Percentiles rank a stretch among this genome's conserved stretches.
phyloP scores from a whole-genome alignment of 2,797 vertebrate species.

The Phrynocephalus forsythii region DNA sequence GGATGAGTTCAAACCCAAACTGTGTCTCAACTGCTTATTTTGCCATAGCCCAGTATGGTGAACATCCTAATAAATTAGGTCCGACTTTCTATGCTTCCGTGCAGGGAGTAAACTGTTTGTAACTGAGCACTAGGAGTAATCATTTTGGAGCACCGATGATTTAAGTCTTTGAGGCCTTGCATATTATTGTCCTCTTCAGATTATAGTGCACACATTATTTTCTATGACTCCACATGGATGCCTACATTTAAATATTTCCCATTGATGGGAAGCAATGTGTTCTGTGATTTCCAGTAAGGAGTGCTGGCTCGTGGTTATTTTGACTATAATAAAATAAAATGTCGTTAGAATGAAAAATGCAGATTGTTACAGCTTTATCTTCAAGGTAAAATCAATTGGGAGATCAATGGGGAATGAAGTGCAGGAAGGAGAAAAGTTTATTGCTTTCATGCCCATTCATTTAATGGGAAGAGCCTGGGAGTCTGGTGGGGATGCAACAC shows the following conservation, averaged over 20 bases:
- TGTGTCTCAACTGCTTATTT: too few relatives aligned
- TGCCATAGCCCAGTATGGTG: not conserved
- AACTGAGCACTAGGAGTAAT: slow-evolving; percentile 46
- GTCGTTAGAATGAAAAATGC: too few relatives aligned
- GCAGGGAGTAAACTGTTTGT: slow-evolving; percentile 41
- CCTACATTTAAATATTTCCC: slow-evolving; percentile 22
- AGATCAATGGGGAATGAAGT: too few relatives aligned
- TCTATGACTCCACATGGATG: not conserved
- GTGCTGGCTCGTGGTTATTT: too few relatives aligned
- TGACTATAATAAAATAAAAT: too few relatives aligned
- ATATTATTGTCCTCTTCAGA: slow-evolving; percentile 50
- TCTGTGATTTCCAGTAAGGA: not conserved
- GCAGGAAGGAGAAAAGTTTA: too few relatives aligned
- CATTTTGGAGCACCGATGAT: slow-evolving; percentile 51
- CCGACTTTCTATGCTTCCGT: slow-evolving; percentile 45
- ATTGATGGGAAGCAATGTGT: fast-evolving
- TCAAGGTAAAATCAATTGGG: too few relatives aligned
- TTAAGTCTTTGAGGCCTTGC: slow-evolving; percentile 50
- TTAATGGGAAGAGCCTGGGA: too few relatives aligned
- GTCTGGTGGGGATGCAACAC: too few relatives aligned
- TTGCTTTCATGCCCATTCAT: too few relatives aligned
- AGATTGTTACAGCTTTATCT: too few relatives aligned
- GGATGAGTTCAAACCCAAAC: too few relatives aligned
- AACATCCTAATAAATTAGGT: not conserved
- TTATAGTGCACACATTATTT: slow-evolving; percentile 36